Percentiles rank a stretch among this genome's conserved stretches.
These are phyloP conservation scores for Drosophila helvetica DNA, from an alignment of 2,888 invertebrate genomes.

Conservation along the genomic window DNA sequence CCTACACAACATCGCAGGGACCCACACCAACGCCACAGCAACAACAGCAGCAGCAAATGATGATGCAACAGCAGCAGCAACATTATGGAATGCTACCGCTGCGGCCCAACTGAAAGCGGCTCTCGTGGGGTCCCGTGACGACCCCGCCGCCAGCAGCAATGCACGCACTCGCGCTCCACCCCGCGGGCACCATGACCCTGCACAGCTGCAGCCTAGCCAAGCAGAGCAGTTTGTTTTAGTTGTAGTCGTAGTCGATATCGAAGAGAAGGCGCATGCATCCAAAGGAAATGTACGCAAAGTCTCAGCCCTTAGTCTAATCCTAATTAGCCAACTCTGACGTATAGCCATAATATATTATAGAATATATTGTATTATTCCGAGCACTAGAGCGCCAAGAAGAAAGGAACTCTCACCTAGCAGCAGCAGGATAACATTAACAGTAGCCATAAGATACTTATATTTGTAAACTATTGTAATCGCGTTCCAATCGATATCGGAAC, in stretches of 20 bases:
- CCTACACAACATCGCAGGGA: slow-evolving; percentile 75
- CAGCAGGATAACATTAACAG: slow-evolving; percentile 22
- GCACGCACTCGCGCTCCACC: slow-evolving; percentile 66
- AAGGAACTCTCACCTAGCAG: slow-evolving; percentile 75
- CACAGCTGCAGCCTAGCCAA: slow-evolving; percentile 75
- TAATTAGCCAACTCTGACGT: slow-evolving; percentile 27
- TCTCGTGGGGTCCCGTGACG: slow-evolving; percentile 76
- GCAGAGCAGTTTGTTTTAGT: slow-evolving; percentile 71
- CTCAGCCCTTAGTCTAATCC: slow-evolving; percentile 55
- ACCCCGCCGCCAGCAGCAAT: slow-evolving; percentile 65
- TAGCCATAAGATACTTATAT: slow-evolving; percentile 16
- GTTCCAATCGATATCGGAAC: no score
- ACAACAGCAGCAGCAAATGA: slow-evolving; percentile 55
- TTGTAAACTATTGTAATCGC: neutral
- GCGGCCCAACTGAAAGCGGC: slow-evolving; percentile 81
- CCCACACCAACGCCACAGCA: slow-evolving; percentile 59
- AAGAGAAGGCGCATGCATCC: slow-evolving; percentile 48
- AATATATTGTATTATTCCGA: slow-evolving; percentile 70
- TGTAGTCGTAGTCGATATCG: slow-evolving; percentile 23
- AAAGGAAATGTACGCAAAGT: slow-evolving; percentile 65
- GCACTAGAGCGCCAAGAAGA: slow-evolving; percentile 8
- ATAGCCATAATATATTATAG: slow-evolving; percentile 16
- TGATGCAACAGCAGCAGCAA: slow-evolving; percentile 60
- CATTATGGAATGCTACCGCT: slow-evolving; percentile 83
- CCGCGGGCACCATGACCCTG: slow-evolving; percentile 72